Evolutionary conservation across 1,140 invertebrate genomes (phyloP), one percentile per base, ranked within the genome.

Genomic region (Brachionus plicatilis): DNA sequence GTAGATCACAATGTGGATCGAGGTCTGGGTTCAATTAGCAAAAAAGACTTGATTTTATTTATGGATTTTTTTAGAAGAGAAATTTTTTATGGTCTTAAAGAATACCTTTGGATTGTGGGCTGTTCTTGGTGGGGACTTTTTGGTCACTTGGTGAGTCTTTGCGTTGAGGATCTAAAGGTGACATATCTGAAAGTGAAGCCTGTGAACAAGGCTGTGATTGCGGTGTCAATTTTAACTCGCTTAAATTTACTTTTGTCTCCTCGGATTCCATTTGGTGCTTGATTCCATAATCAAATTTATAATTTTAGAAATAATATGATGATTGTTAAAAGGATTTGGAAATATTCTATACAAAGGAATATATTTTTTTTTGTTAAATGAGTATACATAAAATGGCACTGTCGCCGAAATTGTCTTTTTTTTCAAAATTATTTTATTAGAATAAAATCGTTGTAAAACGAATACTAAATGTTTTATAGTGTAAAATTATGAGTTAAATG

Each of bases 201-300:
- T 60, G 53, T 60, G 53, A 60, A 60, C 53, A 17, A 20, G 53
- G 53, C 53, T 60, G 6, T 17, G 53, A 20, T 60, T 60, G 17
- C 17, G 8, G 17, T 20, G 8, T 17, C 53, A 60, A 60, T 60
- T 60, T 60, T 60, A 60, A 9, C 53, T 24, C 53, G 53, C 20
- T 60, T 41, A 72, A 43, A 72, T 72, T 72, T 41, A 72, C 33
- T 72, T 72, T 72, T 5, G 33, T 37, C n/a, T 72, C 68, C 43
- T 41, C 33, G 41, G 17, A n/a, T 72, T 41, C 68, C 68, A 72
- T 72, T 72, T 17, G 37, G 8, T 72, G n/a, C 2, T 20, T 41
- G 43, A 43, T 72, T 43, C 66, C 66, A 68, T 33, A 68, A 68
- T 41, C 12, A 29, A 68, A 68, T 68, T 68, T 68, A 33, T n/a